Base-by-base conservation (phyloP, 37 sponge, comb jelly and placozoan genomes). In the Cliona cf. orientalis region DNA sequence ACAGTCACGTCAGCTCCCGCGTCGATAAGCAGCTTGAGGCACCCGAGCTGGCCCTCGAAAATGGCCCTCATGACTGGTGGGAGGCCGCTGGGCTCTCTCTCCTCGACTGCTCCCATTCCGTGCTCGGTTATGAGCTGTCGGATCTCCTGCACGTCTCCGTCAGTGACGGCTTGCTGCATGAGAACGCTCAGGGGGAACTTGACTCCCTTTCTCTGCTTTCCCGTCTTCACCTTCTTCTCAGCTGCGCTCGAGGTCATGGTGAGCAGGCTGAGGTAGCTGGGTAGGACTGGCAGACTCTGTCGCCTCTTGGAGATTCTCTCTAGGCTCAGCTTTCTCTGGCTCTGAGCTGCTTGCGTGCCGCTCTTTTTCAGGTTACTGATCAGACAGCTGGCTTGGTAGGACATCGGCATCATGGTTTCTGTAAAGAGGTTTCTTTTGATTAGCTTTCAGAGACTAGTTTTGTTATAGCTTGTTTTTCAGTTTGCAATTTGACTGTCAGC, bases 61-160 rank as follows among this genome's bases (percentile, higher is more conserved):
- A 92, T 69, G 12, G 88, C 84, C 38, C 88, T 40, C 85, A 92
- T 70, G 26, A 64, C 88, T 40, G 81, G 85, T 28, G 92, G 81
- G 0, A 92, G 76, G 3, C 88, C 85, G 45, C 72, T 75, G 11
- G 88, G 84, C 25, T 92, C 92, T n/a, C 66, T 37, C 39, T 81
- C 74, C 34, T 84, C 70, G 31, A 87, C 81, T 2, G 82, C 59
- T 0, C 32, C 17, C 6, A 33, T 64, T 34, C 92, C 92, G 60
- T 77, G 35, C 6, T 80, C 42, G 34, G 33, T 12, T 4, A 87
- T 42, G 37, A 92, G 70, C 60, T 63, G 56, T 45, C 69, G 80
- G 42, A 92, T 56, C 62, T 92, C 92, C n/a, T 66, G 21, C 64
- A 87, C 26, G 65, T 92, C 89, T 28, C 92, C 92, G 0, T 83